These are phyloP conservation scores for Leptodactylus fuscus DNA, from an alignment of 2,113 vertebrate genomes.

Conservation along the genomic window DNA sequence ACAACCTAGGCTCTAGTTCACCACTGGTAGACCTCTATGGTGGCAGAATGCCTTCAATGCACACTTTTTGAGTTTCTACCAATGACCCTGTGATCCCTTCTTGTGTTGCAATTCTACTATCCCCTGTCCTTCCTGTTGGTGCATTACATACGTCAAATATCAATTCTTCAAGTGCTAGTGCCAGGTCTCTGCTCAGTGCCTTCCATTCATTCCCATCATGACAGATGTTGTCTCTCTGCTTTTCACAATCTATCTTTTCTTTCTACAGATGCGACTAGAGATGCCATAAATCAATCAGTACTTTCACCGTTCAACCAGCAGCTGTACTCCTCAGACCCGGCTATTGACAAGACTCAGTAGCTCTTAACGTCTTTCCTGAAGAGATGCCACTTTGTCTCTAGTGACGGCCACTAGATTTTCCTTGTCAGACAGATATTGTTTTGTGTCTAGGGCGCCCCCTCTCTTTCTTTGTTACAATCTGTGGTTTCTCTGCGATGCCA, in stretches of 20 bases:
- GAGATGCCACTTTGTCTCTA: constrained; percentile 35
- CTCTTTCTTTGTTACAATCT: not conserved
- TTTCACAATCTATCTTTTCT: constrained; percentile 36
- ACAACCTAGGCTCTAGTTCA: not conserved
- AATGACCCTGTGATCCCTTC: not conserved
- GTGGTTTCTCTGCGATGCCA: not conserved
- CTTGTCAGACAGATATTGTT: not conserved
- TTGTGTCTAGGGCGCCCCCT: not conserved
- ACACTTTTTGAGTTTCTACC: too few relatives aligned
- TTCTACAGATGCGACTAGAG: constrained; percentile 18
- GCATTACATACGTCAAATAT: not conserved
- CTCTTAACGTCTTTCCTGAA: constrained; percentile 39
- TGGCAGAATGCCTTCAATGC: too few relatives aligned
- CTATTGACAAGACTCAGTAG: constrained; percentile 22
- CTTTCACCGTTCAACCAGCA: constrained; percentile 39
- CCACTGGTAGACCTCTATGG: not conserved
- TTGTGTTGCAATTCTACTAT: not conserved
- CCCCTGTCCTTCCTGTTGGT: not conserved
- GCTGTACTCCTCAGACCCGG: constrained; percentile 22
- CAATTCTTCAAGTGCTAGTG: not conserved
- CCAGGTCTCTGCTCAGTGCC: not conserved
- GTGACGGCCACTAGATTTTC: not conserved
- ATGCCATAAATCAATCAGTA: constrained; percentile 55
- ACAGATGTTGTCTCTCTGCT: constrained; percentile 50
- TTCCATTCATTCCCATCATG: constrained; percentile 35